Evolutionary conservation across 2,888 invertebrate genomes (phyloP).

Genomic region (Glaucopsyche alexis): DNA sequence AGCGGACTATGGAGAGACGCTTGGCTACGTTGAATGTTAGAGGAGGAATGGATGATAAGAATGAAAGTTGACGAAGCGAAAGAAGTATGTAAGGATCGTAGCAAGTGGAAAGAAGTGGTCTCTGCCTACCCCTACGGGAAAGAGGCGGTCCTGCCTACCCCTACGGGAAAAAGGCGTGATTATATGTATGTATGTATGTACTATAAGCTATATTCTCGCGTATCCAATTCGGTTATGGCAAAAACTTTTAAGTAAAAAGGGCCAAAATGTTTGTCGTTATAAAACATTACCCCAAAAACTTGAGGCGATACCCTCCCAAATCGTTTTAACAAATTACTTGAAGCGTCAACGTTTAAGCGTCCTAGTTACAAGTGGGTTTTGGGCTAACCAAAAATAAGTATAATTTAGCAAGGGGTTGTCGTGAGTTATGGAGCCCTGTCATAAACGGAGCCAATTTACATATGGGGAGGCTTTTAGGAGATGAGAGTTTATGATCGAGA

Average conservation of each 20-base stretch:
- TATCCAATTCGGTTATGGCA: slow-evolving; percentile 12
- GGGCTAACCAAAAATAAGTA: slow-evolving; percentile 67
- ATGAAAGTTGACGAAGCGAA: too few species aligned
- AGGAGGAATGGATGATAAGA: too few species aligned
- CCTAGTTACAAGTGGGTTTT: slow-evolving; percentile 65
- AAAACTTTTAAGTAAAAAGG: slow-evolving; percentile 23
- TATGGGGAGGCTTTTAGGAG: slow-evolving; percentile 65
- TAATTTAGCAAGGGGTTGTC: slow-evolving; percentile 66
- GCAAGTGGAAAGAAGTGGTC: too few species aligned
- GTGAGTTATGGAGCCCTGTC: slow-evolving; percentile 51
- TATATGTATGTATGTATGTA: too few species aligned
- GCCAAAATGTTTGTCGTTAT: slow-evolving; percentile 6
- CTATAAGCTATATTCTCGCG: background rate
- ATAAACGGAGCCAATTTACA: slow-evolving; percentile 69
- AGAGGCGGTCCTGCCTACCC: too few species aligned
- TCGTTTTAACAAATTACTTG: slow-evolving; percentile 59
- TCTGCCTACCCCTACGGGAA: too few species aligned
- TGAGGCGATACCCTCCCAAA: slow-evolving; percentile 39
- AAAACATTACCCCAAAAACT: slow-evolving; percentile 40
- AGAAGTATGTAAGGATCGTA: too few species aligned
- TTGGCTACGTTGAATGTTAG: too few species aligned
- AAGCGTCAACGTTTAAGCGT: slow-evolving; percentile 48
- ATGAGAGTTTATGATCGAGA: slow-evolving; percentile 67
- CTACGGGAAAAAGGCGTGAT: too few species aligned
- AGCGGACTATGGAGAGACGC: too few species aligned